Evolutionary conservation across 1,140 invertebrate species (phyloP), one percentile per base, ranked within the genome.

Genomic region (Hypsibius dujardini): DNA sequence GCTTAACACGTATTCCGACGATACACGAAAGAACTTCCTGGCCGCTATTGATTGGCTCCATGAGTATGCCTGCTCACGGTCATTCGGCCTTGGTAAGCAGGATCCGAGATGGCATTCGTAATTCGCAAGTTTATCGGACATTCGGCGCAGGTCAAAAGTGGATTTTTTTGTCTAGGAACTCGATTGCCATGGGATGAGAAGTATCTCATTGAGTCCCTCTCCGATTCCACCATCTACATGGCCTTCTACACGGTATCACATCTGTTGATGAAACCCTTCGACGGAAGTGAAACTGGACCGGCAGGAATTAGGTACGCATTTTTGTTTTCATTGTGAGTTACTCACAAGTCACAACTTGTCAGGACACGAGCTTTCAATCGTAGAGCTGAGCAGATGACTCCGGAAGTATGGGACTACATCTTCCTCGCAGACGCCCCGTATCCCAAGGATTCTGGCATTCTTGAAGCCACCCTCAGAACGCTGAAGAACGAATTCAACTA

Each of bases 151-250:
- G n/a, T n/a, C 47, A 60, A 71, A 12, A 71, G 15, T n/a, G 12
- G 70, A 60, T 59, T 12, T 71, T 47, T 71, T n/a, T 1, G 76
- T 77, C 76, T 71, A 87, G 90, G 95, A 69, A 92, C 91, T 0
- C 93, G 89, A 79, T 80, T 99, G 70, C 96, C 96, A 0, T 99
- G 96, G 95, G 95, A 98, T 81, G 83, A 88, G 71, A 84, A 88
- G 75, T 99, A 95, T 89, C 79, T 99, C 2, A 98, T 99, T 76
- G 96, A 99, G 82, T 98, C 94, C 1, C 80, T 99, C 0, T 98
- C 95, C 0, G 96, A 99, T 82, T 99, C 95, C 0, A 99, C 95
- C 0, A 98, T 99, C 75, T 98, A 99, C 79, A 98, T 92, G 86
- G 92, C 95, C 0, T 99, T 92, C 80, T 99, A 99, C 77, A 96